Evolutionary conservation across 2,797 vertebrate genomes (phyloP).

Genomic region (Acropternis orthonyx): DNA sequence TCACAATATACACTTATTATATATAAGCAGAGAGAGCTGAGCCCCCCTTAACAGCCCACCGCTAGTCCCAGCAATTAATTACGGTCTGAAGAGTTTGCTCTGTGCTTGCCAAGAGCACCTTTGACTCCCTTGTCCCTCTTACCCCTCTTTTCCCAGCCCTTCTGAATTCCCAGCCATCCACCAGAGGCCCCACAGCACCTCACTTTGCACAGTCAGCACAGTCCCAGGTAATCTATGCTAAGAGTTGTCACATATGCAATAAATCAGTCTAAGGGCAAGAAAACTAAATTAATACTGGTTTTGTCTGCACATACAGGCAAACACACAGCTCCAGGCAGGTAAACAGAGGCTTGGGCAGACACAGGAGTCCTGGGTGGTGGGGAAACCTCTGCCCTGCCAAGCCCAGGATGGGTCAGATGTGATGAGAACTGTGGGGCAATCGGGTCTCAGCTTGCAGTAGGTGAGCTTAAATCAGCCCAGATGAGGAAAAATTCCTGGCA

Average conservation of each 20-base stretch:
- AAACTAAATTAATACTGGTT: not conserved
- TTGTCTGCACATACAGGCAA: not conserved
- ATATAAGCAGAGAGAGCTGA: not conserved
- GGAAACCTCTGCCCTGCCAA: rapidly evolving
- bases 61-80: not conserved
- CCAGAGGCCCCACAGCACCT: not conserved
- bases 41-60: not conserved
- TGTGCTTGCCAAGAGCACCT: not conserved
- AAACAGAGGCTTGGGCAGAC: not conserved
- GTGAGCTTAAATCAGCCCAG: not conserved
- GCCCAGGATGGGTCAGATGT: rapidly evolving
- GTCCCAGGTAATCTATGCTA: rapidly evolving
- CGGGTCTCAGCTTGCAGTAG: not conserved
- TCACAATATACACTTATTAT: rapidly evolving
- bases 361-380: not conserved
- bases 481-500: not conserved
- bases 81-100: not conserved
- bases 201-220: not conserved
- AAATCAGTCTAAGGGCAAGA: not conserved
- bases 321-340: not conserved
- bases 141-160: not conserved
- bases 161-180: not conserved
- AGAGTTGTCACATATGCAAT: not conserved
- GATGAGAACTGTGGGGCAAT: rapidly evolving
- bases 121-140: not conserved